Percentiles rank a stretch among this genome's conserved stretches.
Evolutionary conservation across 2,797 vertebrate genomes (phyloP).

Genomic region (Halcyon leucocephala): DNA sequence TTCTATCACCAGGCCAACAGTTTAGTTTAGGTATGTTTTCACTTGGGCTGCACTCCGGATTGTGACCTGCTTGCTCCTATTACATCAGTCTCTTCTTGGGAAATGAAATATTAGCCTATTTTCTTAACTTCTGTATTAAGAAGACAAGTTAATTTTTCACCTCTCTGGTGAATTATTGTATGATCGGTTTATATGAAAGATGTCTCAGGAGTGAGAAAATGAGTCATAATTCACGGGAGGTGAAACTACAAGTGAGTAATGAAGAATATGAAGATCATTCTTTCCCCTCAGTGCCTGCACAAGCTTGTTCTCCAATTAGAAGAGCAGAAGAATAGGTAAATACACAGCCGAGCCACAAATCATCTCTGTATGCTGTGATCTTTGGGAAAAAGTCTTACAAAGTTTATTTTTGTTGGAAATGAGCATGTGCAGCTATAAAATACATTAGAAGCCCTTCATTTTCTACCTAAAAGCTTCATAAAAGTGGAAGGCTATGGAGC

Average conservation of each 20-base stretch:
- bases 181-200: slow-evolving; percentile 60
- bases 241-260: slow-evolving; percentile 65
- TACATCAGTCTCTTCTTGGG: background rate
- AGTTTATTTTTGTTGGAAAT: slow-evolving; percentile 52
- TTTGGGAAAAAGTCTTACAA: background rate
- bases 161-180: slow-evolving; percentile 61
- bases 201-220: slow-evolving; percentile 60
- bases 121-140: slow-evolving; percentile 69
- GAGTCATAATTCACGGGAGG: slow-evolving; percentile 66
- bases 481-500: background rate
- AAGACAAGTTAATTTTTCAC: slow-evolving; percentile 76
- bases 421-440: background rate
- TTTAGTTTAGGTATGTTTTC: background rate
- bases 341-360: background rate
- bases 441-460: background rate
- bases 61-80: slow-evolving; percentile 21
- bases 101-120: slow-evolving; percentile 71
- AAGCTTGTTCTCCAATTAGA: slow-evolving; percentile 49
- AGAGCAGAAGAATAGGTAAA: slow-evolving; percentile 22
- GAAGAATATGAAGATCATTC: slow-evolving; percentile 46
- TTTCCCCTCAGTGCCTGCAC: slow-evolving; percentile 7
- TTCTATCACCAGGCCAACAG: background rate
- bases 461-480: background rate
- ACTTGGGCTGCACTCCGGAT: background rate
- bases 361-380: background rate